Base-by-base conservation (phyloP, 1,140 invertebrate genomes). In the Dinothrombium tinctorium region DNA sequence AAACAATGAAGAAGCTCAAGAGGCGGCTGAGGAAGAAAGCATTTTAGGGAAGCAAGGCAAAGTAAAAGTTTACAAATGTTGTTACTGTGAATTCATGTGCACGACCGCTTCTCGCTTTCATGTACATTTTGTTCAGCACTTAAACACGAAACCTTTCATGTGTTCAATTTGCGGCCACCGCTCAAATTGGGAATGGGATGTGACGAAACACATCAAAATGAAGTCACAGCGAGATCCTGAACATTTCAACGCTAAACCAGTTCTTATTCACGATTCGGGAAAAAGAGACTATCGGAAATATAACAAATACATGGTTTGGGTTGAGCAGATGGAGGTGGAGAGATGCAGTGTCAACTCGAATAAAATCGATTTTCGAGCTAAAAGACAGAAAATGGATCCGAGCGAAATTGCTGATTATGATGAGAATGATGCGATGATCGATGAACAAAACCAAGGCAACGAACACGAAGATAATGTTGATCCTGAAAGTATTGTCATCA, bases 111-210 rank as follows among this genome's bases (percentile, higher is more conserved):
- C 78, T 23, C 68, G 81, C 47, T 86, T 86, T 59, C 81, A 86
- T 56, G 79, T 86, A 15, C 82, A 86, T 58, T 82, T 84, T 48
- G 80, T 86, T 17, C 80, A 80, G 15, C 81, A 86, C 61, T 64
- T 82, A 44, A 86, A 86, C 58, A 78, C 76, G 55, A 83, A 86
- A 55, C 84, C 84, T 4, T 92, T 89, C 56, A 80, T 86, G 60
- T 94, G 87, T 64, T 90, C 84, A 3, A 63, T 80, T 3, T 94
- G 87, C 62, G 71, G 76, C 19, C 84, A 87, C 54, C 72, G 81
- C 46, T 87, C 81, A 19, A 89, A 89, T 59, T 89, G 82, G 82
- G 68, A 80, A 46, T 89, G 82, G 82, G 82, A 87, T 60, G 84
- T 94, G 43, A 86, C 80, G 31, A 90, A 90, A 61, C 86, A 92